Percentiles rank a stretch among this genome's conserved stretches.
These are phyloP conservation scores for Drosophila funebris DNA, from an alignment of 1,140 invertebrate species.

Conservation along the genomic window DNA sequence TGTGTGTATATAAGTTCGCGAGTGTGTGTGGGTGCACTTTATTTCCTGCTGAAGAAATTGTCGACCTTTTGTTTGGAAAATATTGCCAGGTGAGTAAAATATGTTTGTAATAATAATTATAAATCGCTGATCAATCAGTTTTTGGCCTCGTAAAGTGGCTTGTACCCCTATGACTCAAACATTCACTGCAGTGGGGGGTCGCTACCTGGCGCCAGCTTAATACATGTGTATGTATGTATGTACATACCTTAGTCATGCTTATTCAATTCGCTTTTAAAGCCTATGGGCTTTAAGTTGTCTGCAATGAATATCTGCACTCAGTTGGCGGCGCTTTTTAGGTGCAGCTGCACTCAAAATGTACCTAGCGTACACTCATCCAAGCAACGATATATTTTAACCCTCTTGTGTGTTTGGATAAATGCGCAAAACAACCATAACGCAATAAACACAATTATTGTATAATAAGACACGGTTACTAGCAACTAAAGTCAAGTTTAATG, in stretches of 20 bases:
- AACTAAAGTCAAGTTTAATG: background rate
- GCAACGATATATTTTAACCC: constrained; percentile 18
- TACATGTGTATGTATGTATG: background rate
- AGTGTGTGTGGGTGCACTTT: constrained; percentile 21
- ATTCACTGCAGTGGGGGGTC: background rate
- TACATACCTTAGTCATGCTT: constrained; percentile 28
- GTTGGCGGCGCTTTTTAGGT: constrained; percentile 24
- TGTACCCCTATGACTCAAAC: constrained; percentile 31
- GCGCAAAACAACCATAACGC: background rate
- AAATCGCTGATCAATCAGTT: constrained; percentile 13
- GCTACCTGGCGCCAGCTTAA: constrained; percentile 8
- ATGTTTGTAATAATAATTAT: background rate
- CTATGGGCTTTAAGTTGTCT: constrained; percentile 7
- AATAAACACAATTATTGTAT: background rate
- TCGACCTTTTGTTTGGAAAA: constrained; percentile 12
- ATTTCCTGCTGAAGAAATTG: constrained; percentile 34
- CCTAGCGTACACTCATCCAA: constrained; percentile 9
- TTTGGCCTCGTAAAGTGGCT: background rate
- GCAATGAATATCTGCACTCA: constrained; percentile 27
- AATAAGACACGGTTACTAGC: background rate
- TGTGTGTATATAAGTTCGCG: constrained; percentile 13
- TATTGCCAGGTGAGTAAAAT: constrained; percentile 22
- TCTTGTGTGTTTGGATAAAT: background rate
- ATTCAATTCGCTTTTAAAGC: constrained; percentile 11
- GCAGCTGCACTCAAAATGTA: constrained; percentile 59